Evolutionary conservation across 2,113 vertebrate species (phyloP).

Genomic region (Dissostichus mawsoni): DNA sequence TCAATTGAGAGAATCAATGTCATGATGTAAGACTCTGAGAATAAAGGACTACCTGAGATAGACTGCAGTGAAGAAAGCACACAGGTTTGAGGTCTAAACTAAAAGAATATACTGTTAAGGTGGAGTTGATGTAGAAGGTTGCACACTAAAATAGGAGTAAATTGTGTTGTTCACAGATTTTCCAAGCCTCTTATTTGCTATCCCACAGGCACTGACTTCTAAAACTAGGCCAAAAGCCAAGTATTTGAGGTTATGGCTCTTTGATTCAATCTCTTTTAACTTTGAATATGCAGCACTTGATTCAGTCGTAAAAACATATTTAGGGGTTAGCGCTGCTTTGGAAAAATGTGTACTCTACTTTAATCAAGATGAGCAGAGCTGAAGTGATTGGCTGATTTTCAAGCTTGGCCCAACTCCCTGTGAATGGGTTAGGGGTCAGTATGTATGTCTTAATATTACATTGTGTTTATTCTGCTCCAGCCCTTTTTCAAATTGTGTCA

Average conservation of each 20-base stretch:
- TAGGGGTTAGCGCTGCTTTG: not conserved
- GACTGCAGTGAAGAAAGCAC: slow-evolving; percentile 5
- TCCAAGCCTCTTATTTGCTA: slow-evolving; percentile 3
- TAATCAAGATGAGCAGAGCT: slow-evolving; percentile 15
- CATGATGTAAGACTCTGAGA: slow-evolving; percentile 44
- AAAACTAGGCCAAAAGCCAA: slow-evolving; percentile 23
- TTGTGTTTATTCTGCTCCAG: not conserved
- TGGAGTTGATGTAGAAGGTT: not conserved
- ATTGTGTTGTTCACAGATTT: slow-evolving; percentile 4
- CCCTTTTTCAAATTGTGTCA: not conserved
- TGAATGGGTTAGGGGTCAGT: not conserved
- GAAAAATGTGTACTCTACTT: not conserved
- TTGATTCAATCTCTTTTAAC: slow-evolving; percentile 10
- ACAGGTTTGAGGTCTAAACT: slow-evolving; percentile 5
- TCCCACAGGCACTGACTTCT: slow-evolving; percentile 23
- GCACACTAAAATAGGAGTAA: slow-evolving; percentile 2
- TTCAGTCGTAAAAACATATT: not conserved
- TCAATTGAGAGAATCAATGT: slow-evolving; percentile 58
- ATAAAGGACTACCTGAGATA: slow-evolving; percentile 24
- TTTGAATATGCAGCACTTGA: slow-evolving; percentile 20
- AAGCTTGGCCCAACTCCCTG: not conserved
- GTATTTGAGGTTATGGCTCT: not conserved
- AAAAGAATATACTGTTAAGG: not conserved
- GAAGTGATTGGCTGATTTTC: slow-evolving; percentile 26
- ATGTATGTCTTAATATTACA: slow-evolving; percentile 1